Evolutionary conservation across 2,888 invertebrate genomes (phyloP).

Genomic region (Limnephilus lunatus): DNA sequence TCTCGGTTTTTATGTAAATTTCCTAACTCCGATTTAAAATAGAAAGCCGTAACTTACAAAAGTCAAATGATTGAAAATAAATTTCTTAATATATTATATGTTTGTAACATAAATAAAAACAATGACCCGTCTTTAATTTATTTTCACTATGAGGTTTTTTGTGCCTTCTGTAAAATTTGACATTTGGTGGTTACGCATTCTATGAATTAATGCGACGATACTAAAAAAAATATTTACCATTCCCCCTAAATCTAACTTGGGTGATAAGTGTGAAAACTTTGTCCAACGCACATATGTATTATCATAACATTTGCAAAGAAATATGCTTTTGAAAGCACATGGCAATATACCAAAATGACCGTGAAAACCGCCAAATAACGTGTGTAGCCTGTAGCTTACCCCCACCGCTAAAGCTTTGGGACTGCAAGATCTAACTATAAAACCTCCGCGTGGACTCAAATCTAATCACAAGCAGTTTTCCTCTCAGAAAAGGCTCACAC

Average conservation of each 20-base stretch:
- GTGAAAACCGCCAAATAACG: background rate
- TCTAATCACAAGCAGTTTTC: slow-evolving; percentile 61
- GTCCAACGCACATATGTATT: background rate
- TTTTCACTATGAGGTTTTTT: too few relatives aligned
- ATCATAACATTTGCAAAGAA: background rate
- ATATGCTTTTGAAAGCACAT: background rate
- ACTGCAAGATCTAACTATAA: background rate
- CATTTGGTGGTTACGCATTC: too few relatives aligned
- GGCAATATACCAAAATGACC: background rate
- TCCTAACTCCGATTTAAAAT: too few relatives aligned
- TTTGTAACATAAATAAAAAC: too few relatives aligned
- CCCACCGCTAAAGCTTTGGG: background rate
- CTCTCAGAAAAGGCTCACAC: slow-evolving; percentile 34
- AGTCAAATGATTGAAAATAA: too few relatives aligned
- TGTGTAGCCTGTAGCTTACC: background rate
- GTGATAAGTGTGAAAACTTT: background rate
- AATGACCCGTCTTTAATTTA: too few relatives aligned
- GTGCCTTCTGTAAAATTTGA: too few relatives aligned
- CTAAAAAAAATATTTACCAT: too few relatives aligned
- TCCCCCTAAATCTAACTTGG: background rate
- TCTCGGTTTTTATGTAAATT: too few relatives aligned
- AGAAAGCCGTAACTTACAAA: too few relatives aligned
- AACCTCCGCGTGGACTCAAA: background rate
- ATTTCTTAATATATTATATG: too few relatives aligned
- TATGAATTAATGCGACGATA: too few relatives aligned